Conservation (phyloP, 2,888 invertebrate species). For the Corbicula japonica region DNA sequence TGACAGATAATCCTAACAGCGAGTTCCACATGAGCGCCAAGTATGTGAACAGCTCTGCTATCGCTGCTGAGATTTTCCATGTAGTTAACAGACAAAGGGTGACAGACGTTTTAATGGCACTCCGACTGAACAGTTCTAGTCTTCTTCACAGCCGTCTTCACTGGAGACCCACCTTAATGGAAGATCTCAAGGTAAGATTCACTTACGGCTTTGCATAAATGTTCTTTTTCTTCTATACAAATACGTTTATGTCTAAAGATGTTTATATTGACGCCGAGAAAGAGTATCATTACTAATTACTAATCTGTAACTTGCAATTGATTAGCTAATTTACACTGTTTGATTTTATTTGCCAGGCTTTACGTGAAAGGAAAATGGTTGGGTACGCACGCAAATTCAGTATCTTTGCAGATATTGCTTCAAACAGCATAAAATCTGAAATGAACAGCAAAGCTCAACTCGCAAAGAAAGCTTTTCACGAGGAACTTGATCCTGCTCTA, state of each 20-base stretch:
- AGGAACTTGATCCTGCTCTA: slow-evolving; percentile 44
- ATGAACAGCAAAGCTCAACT: slow-evolving; percentile 43
- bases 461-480: slow-evolving; percentile 33
- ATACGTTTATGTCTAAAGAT: not conserved
- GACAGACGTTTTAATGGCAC: slow-evolving; percentile 71
- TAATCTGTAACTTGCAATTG: not conserved
- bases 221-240: not conserved
- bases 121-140: slow-evolving; percentile 76
- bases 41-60: slow-evolving; percentile 73
- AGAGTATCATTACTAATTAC: not conserved
- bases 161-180: slow-evolving; percentile 76
- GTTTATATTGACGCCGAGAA: not conserved
- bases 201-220: not conserved
- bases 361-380: slow-evolving; percentile 20
- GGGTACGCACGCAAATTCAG: slow-evolving; percentile 14
- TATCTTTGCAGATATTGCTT: slow-evolving; percentile 13
- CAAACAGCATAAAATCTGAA: slow-evolving; percentile 29
- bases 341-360: slow-evolving; percentile 27
- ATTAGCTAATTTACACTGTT: not conserved
- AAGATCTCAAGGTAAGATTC: slow-evolving; percentile 69
- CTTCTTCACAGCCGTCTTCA: slow-evolving; percentile 77
- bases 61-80: slow-evolving; percentile 75
- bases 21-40: slow-evolving; percentile 76
- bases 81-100: slow-evolving; percentile 63
- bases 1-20: slow-evolving; percentile 73